Percentiles rank a stretch among this genome's conserved stretches.
phyloP scores from a whole-genome alignment of 2,797 vertebrate species.

The Tamandua tetradactyla region DNA sequence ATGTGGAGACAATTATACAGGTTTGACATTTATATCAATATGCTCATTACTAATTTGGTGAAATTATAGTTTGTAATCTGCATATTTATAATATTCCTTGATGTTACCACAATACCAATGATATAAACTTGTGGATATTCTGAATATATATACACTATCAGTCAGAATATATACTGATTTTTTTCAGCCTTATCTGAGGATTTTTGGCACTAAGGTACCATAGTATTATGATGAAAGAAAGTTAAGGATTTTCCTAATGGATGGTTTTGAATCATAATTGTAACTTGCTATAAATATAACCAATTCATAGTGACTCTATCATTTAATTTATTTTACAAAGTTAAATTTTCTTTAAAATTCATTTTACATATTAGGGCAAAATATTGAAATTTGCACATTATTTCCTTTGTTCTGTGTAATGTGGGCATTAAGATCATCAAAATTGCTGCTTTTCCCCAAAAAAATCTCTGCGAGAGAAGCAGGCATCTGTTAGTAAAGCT shows the following conservation, averaged over 20 bases:
- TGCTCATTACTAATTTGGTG: slow-evolving; percentile 75
- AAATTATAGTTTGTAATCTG: slow-evolving; percentile 73
- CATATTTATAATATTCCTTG: slow-evolving; percentile 72
- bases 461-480: no score
- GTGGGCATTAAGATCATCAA: not conserved
- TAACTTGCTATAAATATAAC: not conserved
- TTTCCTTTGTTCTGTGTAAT: not conserved
- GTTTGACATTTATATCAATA: slow-evolving; percentile 80
- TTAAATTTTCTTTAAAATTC: slow-evolving; percentile 18
- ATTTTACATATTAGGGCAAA: not conserved
- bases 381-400: not conserved
- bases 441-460: slow-evolving; percentile 29
- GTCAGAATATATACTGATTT: not conserved
- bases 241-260: not conserved
- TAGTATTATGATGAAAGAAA: not conserved
- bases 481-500: slow-evolving; percentile 1
- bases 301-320: not conserved
- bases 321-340: not conserved
- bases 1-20: slow-evolving; percentile 59
- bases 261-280: not conserved
- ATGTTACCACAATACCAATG: slow-evolving; percentile 19
- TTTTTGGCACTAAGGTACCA: not conserved
- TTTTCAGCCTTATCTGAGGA: not conserved
- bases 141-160: not conserved
- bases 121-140: slow-evolving; percentile 63